These are phyloP conservation scores for Buphagus erythrorhynchus DNA, from an alignment of 2,797 vertebrate genomes.

Conservation along the genomic window DNA sequence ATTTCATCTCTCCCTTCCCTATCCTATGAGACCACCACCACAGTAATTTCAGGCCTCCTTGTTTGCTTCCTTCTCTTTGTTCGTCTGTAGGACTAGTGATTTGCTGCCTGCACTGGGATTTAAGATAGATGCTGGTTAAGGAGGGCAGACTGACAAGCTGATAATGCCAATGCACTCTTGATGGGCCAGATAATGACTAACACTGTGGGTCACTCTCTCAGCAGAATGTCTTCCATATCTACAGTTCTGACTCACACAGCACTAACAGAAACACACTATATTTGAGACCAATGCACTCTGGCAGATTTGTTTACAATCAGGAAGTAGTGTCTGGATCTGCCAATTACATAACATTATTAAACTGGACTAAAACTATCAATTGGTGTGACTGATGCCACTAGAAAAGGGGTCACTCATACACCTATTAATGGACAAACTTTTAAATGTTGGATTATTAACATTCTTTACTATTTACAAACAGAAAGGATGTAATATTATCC, in stretches of 20 bases:
- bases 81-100: neutral
- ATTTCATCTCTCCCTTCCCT: neutral
- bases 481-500: neutral
- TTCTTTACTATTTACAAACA: neutral
- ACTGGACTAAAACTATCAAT: neutral
- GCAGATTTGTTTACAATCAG: neutral
- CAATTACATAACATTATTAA: neutral
- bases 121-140: rapidly evolving
- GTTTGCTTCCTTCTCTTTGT: neutral
- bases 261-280: neutral
- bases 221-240: neutral
- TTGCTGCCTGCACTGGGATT: neutral
- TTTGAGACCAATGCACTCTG: neutral
- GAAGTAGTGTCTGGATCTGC: neutral
- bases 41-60: neutral
- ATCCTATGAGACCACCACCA: neutral
- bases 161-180: rapidly evolving
- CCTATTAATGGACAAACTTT: neutral
- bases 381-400: neutral
- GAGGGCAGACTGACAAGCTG: rapidly evolving
- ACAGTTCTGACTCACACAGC: neutral
- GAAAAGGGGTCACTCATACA: neutral
- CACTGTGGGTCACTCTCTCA: neutral
- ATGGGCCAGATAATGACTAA: neutral
- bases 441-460: neutral